Evolutionary conservation across 2,797 vertebrate genomes (phyloP).

Genomic region (Sebastiscus tertius): DNA sequence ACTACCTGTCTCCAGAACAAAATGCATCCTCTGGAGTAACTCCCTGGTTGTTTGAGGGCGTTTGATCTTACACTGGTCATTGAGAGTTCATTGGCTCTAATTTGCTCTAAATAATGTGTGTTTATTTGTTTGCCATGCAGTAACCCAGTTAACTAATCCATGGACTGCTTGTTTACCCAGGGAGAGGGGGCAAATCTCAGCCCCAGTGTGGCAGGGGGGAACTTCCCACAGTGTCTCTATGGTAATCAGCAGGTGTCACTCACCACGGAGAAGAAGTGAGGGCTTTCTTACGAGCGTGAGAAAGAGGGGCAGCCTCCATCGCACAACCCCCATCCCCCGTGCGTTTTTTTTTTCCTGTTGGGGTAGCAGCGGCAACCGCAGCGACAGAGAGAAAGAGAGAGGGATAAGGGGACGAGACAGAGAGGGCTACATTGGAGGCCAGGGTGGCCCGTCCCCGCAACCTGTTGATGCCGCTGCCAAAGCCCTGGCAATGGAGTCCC

Average conservation of each 20-base stretch:
- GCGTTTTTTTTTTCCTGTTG: slow-evolving; percentile 65
- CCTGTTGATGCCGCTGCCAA: slow-evolving; percentile 86
- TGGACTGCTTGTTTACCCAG: slow-evolving; percentile 83
- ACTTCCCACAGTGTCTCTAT: slow-evolving; percentile 89
- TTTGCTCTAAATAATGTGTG: slow-evolving; percentile 79
- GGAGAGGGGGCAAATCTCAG: slow-evolving; percentile 78
- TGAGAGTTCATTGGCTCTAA: slow-evolving; percentile 75
- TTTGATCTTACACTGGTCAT: slow-evolving; percentile 57
- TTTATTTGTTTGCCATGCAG: slow-evolving; percentile 84
- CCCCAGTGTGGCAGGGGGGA: slow-evolving; percentile 78
- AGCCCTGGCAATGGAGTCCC: slow-evolving; percentile 56
- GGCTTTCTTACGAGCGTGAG: slow-evolving; percentile 92
- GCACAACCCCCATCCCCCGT: slow-evolving; percentile 48
- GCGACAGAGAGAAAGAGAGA: slow-evolving; percentile 69
- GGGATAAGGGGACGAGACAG: slow-evolving; percentile 77
- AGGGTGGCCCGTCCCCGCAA: slow-evolving; percentile 80
- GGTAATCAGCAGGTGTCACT: slow-evolving; percentile 96
- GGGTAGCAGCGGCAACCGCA: slow-evolving; percentile 74
- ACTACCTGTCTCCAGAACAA: background rate
- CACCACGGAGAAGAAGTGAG: slow-evolving; percentile 87
- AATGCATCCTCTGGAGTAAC: background rate
- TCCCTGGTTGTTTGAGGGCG: slow-evolving; percentile 19
- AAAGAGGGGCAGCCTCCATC: slow-evolving; percentile 84
- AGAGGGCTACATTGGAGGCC: slow-evolving; percentile 72
- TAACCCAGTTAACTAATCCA: slow-evolving; percentile 87